Base-by-base conservation (phyloP, 2,888 invertebrate species). In the Brenthis daphne region DNA sequence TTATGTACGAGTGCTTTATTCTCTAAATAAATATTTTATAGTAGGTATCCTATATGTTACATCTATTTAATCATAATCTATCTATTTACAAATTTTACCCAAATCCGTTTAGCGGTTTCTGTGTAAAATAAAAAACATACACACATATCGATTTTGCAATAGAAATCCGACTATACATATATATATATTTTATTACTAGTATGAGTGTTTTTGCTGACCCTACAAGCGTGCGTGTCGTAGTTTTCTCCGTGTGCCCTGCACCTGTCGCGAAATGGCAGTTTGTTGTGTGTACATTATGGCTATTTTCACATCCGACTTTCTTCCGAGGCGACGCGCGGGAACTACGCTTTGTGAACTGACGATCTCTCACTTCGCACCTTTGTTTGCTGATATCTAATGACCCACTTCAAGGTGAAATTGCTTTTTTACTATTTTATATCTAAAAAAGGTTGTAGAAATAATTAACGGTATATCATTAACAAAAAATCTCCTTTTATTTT, bases 291-390 rank as follows among this genome's bases (percentile, higher is more conserved):
- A 86, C 87, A 85, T 84, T 90, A 89, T 89, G 89, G 84, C 85
- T 81, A 87, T 86, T 86, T 90, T 91, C 92, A 90, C 92, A 92
- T 92, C 92, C 92, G 90, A 92, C 92, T 92, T 92, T 91, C 92
- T 85, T 91, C 85, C 81, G 80, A 68, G 66, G 54, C 69, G 69
- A 64, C 68, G 71, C 69, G 64, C 73, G 74, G 76, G 79, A 72
- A 72, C 64, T 57, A 29, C 64, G 14, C 73, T 73, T 74, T 79
- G 79, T 71, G 78, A 78, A 77, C 74, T 65, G 73, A 64, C 61
- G 67, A 69, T 73, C 83, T 85, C 83, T 85, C 85, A 75, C 79
- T 78, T 79, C 88, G 77, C 89, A 83, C 86, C 90, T 89, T 90
- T 91, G 90, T 91, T 88, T 85, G 82, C 74, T 77, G 77, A 83